Evolutionary conservation across 2,113 vertebrate species (phyloP), one percentile per base, ranked within the genome.

Genomic region (Leptocoma aspasia): DNA sequence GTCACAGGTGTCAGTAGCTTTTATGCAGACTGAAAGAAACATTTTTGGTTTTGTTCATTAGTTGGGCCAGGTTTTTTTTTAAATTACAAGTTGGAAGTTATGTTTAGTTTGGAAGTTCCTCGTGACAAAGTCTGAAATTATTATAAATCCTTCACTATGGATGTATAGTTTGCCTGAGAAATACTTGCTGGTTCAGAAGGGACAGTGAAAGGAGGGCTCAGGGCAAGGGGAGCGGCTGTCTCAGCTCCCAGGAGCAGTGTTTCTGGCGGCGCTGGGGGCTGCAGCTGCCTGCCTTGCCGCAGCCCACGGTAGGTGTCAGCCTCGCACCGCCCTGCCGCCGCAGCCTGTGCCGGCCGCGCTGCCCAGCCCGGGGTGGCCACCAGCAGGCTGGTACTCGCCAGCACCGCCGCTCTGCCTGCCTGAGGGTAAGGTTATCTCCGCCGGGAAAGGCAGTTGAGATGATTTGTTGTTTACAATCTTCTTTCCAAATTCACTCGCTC

Each of bases 261-360:
- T 17, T 24, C 23, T 7, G 24, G 12, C 15, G 13, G 22, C 1
- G 0, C 16, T 15, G 9, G 3, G 15, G 1, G 0, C 24, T 31
- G 27, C 9, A 4, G 21, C 47, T 47, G 69, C 59, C 27, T 41
- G 21, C 26, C 4, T 10, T 13, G 39, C 59, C 2, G 15, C 68
- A 39, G 79, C 82, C 0, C 79, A 44, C 76, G 1, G 91, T 2
- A 82, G 88, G 5, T 83, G 95, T 83, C 91, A 59, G 94, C 59
- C 75, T 69, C 35, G 30, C 79, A 20, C 79, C 6, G 0, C 78
- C 1, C 37, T 17, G 42, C 42, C 6, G 15, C 56, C 27, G 33
- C 27, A 15, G 33, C n/a, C 44, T 3, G 33, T 0, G 8, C 2
- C 10, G 4, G 39, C 7, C 5, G 53, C 64, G 37, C 30, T 21